These are phyloP conservation scores for Cyanistes caeruleus DNA, from an alignment of 2,113 vertebrate genomes.

Conservation along the genomic window DNA sequence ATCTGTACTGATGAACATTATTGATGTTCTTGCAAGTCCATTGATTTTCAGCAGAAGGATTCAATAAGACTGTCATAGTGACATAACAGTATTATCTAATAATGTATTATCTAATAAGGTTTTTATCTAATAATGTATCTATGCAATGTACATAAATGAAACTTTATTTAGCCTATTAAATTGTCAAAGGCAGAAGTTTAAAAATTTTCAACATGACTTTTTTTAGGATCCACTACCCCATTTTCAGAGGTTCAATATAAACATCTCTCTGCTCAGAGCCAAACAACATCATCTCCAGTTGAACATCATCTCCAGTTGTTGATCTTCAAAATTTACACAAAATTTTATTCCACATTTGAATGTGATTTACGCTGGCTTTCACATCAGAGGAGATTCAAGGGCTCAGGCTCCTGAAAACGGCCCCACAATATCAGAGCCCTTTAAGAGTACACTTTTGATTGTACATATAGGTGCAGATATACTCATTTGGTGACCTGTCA, in stretches of 20 bases:
- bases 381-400: neutral
- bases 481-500: fast-evolving
- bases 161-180: neutral
- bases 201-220: neutral
- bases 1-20: neutral
- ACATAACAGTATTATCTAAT: neutral
- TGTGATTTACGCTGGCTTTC: neutral
- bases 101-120: neutral
- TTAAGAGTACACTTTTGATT: neutral
- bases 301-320: neutral
- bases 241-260: neutral
- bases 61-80: neutral
- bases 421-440: neutral
- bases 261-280: neutral
- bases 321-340: neutral
- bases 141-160: neutral
- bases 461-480: neutral
- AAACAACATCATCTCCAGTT: neutral
- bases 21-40: neutral
- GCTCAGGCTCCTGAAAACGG: neutral
- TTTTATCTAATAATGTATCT: neutral
- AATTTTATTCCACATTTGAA: neutral
- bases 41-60: neutral
- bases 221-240: neutral
- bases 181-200: neutral